Evolutionary conservation across 2,888 invertebrate genomes (phyloP).

Genomic region (Miltochrista miniata): DNA sequence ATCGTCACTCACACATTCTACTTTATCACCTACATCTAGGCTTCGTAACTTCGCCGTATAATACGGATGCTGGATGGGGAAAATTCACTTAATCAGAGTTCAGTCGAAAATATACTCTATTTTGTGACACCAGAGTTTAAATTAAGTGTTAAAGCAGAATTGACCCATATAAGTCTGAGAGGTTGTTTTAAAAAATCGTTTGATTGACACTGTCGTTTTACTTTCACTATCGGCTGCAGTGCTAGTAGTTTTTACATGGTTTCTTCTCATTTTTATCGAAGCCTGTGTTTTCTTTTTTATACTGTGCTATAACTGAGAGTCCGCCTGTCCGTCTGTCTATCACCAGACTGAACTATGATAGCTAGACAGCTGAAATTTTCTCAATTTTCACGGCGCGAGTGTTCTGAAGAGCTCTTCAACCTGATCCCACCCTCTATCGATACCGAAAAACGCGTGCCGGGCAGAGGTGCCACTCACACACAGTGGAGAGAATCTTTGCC

Average conservation of each 20-base stretch:
- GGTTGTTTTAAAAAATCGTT: slow-evolving; percentile 28
- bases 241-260: not conserved
- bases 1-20: slow-evolving; percentile 38
- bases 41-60: slow-evolving; percentile 40
- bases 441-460: too few relatives aligned
- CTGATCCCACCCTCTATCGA: too few relatives aligned
- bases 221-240: slow-evolving; percentile 1
- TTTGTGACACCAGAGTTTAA: accelerated
- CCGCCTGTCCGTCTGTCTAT: too few relatives aligned
- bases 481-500: too few relatives aligned
- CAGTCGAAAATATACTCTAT: slow-evolving; percentile 16
- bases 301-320: too few relatives aligned
- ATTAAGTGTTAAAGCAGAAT: not conserved
- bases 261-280: too few relatives aligned
- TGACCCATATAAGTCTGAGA: slow-evolving; percentile 26
- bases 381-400: too few relatives aligned
- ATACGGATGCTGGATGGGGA: slow-evolving; percentile 39
- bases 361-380: too few relatives aligned
- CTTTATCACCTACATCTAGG: slow-evolving; percentile 22
- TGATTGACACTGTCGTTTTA: slow-evolving; percentile 29
- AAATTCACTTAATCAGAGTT: not conserved
- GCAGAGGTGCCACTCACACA: too few relatives aligned
- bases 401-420: too few relatives aligned
- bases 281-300: too few relatives aligned
- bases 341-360: too few relatives aligned